Conservation (phyloP, 2,113 vertebrate genomes). For the Sylvietta virens region DNA sequence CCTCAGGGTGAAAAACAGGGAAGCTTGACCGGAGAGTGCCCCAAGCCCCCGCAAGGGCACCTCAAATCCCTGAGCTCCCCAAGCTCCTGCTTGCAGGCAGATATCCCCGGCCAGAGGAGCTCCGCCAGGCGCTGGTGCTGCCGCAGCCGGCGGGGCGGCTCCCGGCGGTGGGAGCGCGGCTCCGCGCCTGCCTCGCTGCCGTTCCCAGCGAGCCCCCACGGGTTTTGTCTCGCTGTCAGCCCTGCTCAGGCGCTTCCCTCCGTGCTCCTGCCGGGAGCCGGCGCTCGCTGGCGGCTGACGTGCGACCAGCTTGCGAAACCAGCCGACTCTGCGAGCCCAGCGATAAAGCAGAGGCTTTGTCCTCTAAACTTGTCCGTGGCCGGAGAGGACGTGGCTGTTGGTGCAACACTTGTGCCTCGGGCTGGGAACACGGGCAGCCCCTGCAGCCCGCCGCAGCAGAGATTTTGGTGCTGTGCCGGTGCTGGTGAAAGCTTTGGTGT, state of each 20-base stretch:
- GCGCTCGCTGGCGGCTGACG: not conserved
- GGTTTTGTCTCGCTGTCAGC: constrained; percentile 20
- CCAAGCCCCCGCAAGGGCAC: not conserved
- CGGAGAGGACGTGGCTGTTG: not conserved
- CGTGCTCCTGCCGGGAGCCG: not conserved
- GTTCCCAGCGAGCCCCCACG: not conserved
- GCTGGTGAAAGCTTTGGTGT: fast-evolving
- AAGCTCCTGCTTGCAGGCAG: fast-evolving
- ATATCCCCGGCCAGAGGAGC: fast-evolving
- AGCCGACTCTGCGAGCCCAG: not conserved
- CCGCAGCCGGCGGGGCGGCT: not conserved
- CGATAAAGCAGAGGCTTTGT: not conserved
- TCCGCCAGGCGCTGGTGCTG: fast-evolving
- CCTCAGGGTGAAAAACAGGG: not conserved
- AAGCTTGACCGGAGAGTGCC: not conserved
- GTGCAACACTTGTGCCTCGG: not conserved
- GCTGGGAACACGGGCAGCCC: not conserved
- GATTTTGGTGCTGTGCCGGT: not conserved
- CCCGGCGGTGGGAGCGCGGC: not conserved
- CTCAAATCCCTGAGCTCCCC: not conserved
- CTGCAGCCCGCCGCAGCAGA: not conserved
- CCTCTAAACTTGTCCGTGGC: not conserved
- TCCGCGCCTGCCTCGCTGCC: fast-evolving
- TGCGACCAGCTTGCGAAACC: not conserved
- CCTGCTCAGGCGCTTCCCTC: not conserved